Evolutionary conservation across 2,113 vertebrate species (phyloP).

Genomic region (Gulo gulo): DNA sequence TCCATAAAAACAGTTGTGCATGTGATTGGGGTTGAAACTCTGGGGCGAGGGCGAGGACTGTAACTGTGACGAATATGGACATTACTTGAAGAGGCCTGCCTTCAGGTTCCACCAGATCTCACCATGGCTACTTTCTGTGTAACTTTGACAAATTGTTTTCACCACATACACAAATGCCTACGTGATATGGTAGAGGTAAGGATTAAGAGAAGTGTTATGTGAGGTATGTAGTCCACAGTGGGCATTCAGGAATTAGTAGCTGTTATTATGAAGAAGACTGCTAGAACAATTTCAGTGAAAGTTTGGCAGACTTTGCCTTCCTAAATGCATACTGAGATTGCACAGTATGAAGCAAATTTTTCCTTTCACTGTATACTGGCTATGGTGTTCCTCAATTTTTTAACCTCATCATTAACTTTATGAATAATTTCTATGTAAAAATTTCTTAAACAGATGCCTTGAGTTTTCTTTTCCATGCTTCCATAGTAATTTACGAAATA

Average conservation of each 20-base stretch:
- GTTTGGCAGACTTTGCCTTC: not conserved
- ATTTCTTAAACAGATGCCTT: constrained; percentile 54
- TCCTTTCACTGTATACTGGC: constrained; percentile 17
- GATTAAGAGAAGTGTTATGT: not conserved
- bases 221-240: not conserved
- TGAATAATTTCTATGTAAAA: constrained; percentile 64
- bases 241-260: not conserved
- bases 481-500: constrained; percentile 65
- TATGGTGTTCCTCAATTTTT: not conserved
- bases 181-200: not conserved
- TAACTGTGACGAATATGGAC: not conserved
- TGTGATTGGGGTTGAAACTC: not conserved
- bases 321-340: not conserved
- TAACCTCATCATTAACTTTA: constrained; percentile 31
- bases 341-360: not conserved
- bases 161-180: rapidly evolving
- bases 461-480: constrained; percentile 62
- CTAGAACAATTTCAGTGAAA: not conserved
- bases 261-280: not conserved
- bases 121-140: not conserved
- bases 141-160: not conserved
- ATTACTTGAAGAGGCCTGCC: not conserved
- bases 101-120: not conserved
- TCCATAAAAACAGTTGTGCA: not conserved
- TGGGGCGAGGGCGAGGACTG: not conserved